Percentiles rank a stretch among this genome's conserved stretches.
Conservation (phyloP, 2,888 invertebrate species). For the Troides helena region DNA sequence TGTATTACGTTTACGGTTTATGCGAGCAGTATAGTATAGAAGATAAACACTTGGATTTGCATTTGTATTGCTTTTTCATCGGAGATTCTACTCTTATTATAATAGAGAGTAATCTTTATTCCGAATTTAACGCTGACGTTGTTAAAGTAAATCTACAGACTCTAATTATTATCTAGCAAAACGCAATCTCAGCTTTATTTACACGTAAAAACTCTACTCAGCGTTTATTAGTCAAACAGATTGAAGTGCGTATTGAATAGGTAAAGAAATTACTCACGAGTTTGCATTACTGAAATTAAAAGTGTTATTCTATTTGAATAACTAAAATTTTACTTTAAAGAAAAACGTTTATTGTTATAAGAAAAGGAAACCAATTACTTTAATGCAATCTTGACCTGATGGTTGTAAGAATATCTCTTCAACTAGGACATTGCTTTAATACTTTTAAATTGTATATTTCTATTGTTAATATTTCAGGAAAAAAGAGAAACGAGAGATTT, state of each 20-base stretch:
- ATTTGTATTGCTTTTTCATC: not conserved
- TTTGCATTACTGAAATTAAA: not conserved
- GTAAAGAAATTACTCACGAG: not conserved
- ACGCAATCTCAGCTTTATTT: constrained; percentile 1
- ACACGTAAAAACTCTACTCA: not conserved
- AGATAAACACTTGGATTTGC: too few relatives aligned
- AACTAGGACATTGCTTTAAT: too few relatives aligned
- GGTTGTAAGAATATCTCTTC: too few relatives aligned
- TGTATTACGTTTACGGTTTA: too few relatives aligned
- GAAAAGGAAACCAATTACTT: too few relatives aligned
- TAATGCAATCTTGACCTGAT: too few relatives aligned
- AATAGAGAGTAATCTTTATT: not conserved
- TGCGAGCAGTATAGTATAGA: too few relatives aligned
- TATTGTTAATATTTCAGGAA: not conserved
- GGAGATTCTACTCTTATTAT: not conserved
- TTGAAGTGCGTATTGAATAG: not conserved
- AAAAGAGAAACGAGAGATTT: not conserved
- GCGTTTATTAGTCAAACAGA: not conserved
- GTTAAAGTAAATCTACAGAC: not conserved
- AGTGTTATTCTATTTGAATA: too few relatives aligned
- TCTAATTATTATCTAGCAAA: not conserved
- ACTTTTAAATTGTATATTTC: too few relatives aligned
- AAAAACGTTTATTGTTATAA: too few relatives aligned
- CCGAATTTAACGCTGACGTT: not conserved
- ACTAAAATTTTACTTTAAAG: too few relatives aligned